Percentiles rank a stretch among this genome's conserved stretches.
These are phyloP conservation scores for Empidonax alnorum DNA, from an alignment of 2,113 vertebrate species.

Conservation along the genomic window DNA sequence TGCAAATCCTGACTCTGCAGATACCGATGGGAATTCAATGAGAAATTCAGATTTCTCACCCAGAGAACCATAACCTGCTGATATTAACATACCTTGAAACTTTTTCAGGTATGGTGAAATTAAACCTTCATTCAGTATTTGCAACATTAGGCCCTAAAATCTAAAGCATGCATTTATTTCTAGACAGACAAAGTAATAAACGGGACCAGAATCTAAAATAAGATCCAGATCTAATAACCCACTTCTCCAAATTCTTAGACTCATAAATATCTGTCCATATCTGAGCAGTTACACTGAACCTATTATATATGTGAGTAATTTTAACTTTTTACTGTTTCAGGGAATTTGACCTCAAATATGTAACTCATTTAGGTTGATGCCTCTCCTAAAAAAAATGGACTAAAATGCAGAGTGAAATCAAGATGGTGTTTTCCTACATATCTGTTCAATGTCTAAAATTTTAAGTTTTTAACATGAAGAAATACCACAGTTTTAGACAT, in stretches of 20 bases:
- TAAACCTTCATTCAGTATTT: not conserved
- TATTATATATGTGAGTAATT: not conserved
- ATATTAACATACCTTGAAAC: not conserved
- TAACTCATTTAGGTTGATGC: not conserved
- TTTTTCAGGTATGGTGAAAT: not conserved
- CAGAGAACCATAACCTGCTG: not conserved
- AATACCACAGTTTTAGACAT: not conserved
- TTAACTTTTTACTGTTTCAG: not conserved
- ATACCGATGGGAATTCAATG: not conserved
- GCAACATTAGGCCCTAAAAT: not conserved
- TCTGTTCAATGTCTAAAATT: not conserved
- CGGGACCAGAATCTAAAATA: not conserved
- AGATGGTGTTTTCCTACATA: not conserved
- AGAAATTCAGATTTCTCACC: not conserved
- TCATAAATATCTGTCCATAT: not conserved
- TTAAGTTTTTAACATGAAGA: not conserved
- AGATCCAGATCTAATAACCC: not conserved
- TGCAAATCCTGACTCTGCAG: not conserved
- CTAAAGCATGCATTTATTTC: not conserved
- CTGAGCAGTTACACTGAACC: not conserved
- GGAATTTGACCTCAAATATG: not conserved
- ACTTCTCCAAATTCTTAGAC: not conserved
- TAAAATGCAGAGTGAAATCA: not conserved
- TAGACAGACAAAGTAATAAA: not conserved
- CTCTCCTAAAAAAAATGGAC: not conserved